These are phyloP conservation scores for Lasioglossum morio DNA, from an alignment of 2,888 invertebrate genomes.

Conservation along the genomic window DNA sequence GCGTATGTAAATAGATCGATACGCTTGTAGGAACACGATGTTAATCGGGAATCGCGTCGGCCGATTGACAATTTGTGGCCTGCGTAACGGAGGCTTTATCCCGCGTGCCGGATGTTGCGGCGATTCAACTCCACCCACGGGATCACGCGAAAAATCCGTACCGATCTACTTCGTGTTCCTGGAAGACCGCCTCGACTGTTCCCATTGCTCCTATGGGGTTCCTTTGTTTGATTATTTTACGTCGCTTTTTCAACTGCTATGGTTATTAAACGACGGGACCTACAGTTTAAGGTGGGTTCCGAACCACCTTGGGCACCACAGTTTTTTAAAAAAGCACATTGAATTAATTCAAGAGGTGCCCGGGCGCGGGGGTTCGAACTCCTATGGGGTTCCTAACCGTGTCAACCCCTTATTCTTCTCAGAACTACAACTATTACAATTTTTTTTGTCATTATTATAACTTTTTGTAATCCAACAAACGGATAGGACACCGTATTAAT, in stretches of 20 bases:
- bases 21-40: slow-evolving; percentile 16
- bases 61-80: slow-evolving; percentile 34
- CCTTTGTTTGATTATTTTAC: too few species aligned
- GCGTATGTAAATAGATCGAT: slow-evolving; percentile 32
- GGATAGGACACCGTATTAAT: too few species aligned
- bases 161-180: neutral
- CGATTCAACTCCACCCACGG: slow-evolving; percentile 10
- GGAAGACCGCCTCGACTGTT: neutral
- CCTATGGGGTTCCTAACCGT: too few species aligned
- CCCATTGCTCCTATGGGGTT: too few species aligned
- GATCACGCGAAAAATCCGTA: neutral
- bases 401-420: neutral
- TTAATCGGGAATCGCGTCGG: slow-evolving; percentile 40
- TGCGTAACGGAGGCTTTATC: slow-evolving; percentile 15
- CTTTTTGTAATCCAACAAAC: too few species aligned
- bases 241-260: too few species aligned
- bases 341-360: too few species aligned
- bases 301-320: too few species aligned
- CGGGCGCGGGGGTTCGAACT: too few species aligned
- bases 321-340: too few species aligned
- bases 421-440: neutral
- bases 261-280: too few species aligned
- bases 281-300: too few species aligned
- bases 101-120: slow-evolving; percentile 12
- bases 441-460: neutral